These are phyloP conservation scores for Brachirus orientalis DNA, from an alignment of 2,113 vertebrate genomes.

Conservation along the genomic window DNA sequence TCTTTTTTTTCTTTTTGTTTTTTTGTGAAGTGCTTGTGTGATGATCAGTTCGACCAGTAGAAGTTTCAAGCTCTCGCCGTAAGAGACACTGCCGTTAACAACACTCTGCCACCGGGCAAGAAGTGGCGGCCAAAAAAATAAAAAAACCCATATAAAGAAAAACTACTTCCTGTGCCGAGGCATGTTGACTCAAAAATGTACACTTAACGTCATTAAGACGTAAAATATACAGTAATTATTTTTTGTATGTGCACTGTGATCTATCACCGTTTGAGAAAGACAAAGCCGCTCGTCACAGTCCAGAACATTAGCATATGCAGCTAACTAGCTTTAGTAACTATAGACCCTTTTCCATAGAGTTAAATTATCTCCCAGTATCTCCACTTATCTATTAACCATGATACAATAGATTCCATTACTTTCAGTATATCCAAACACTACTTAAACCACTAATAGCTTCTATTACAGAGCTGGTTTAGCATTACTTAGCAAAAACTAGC, in stretches of 20 bases:
- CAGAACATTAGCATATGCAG: slow-evolving; percentile 31
- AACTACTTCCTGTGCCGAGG: slow-evolving; percentile 6
- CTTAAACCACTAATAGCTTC: no score
- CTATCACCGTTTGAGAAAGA: slow-evolving; percentile 29
- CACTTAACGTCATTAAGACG: slow-evolving; percentile 5
- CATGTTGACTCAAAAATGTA: slow-evolving; percentile 37
- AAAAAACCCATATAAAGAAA: background rate
- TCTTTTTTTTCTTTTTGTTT: slow-evolving; percentile 53
- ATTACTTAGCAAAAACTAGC: no score
- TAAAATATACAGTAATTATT: slow-evolving; percentile 16
- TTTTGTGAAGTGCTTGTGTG: slow-evolving; percentile 79
- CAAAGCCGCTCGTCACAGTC: slow-evolving; percentile 38
- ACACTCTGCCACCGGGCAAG: slow-evolving; percentile 35
- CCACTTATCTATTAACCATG: background rate
- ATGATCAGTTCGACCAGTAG: slow-evolving; percentile 62
- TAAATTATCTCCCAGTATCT: background rate
- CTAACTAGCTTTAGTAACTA: background rate
- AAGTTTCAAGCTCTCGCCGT: slow-evolving; percentile 49
- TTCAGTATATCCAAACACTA: no score
- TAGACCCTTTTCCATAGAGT: slow-evolving; percentile 47
- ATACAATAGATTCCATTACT: no score
- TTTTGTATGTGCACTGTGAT: no score
- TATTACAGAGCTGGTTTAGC: no score
- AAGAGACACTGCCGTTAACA: slow-evolving; percentile 41
- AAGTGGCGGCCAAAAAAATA: no score